Evolutionary conservation across 2,113 vertebrate genomes (phyloP).

Genomic region (Nyctibius bracteatus): DNA sequence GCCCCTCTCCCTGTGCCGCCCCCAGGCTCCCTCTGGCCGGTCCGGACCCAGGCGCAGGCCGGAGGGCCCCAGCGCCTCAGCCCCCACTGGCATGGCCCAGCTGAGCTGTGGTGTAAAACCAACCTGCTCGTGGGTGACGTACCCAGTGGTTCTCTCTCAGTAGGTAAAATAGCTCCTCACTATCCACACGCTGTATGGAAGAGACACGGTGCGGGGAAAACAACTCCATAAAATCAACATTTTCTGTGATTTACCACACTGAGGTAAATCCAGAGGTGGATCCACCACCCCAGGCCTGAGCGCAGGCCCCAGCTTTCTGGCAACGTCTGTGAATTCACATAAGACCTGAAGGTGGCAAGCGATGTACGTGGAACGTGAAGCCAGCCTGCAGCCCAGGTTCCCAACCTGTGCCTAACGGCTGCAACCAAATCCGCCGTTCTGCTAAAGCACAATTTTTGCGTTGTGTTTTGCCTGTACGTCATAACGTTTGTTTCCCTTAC

Average conservation of each 20-base stretch:
- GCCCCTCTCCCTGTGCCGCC: not conserved
- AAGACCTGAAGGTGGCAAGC: conserved; percentile 73
- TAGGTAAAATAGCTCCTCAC: not conserved
- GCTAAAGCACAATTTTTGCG: accelerated
- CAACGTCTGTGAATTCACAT: not conserved
- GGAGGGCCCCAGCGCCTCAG: not conserved
- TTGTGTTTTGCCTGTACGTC: accelerated
- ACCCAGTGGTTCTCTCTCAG: accelerated
- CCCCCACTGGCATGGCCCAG: accelerated
- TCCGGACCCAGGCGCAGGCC: not conserved
- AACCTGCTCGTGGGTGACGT: accelerated
- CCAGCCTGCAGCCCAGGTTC: not conserved
- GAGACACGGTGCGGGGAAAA: not conserved
- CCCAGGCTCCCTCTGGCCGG: too few relatives aligned
- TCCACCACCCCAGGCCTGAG: not conserved
- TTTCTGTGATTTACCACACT: accelerated
- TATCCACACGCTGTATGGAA: accelerated
- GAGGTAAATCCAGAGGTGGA: too few relatives aligned
- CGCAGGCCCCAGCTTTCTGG: accelerated
- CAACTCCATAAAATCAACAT: accelerated
- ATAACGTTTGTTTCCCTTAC: accelerated
- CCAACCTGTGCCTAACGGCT: not conserved
- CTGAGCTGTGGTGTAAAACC: accelerated
- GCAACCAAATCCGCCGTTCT: not conserved
- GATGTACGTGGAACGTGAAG: not conserved